Evolutionary conservation across 2,797 vertebrate genomes (phyloP).

Genomic region (Micromesistius poutassou): DNA sequence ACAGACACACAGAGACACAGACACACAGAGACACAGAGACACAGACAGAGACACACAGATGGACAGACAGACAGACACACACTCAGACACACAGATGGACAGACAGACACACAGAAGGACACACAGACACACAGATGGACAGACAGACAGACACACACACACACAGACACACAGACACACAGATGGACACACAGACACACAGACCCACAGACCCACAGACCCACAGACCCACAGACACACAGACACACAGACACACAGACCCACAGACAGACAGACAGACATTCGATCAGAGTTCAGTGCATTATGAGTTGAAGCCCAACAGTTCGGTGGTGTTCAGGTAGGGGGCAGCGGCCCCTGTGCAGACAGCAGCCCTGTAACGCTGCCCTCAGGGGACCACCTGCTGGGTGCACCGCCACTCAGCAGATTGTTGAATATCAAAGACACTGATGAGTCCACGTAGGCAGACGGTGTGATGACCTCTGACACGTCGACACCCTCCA

Average conservation of each 20-base stretch:
- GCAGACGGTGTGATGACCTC: no score
- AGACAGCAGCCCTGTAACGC: slow-evolving; percentile 45
- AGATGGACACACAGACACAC: background rate
- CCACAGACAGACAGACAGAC: background rate
- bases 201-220: background rate
- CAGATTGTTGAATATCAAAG: background rate
- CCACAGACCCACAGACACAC: no score
- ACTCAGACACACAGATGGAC: no score
- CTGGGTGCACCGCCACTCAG: background rate
- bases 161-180: slow-evolving; percentile 1
- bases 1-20: background rate
- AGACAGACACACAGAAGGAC: no score
- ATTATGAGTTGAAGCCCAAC: slow-evolving; percentile 71
- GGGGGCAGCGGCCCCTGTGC: slow-evolving; percentile 73
- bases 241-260: background rate
- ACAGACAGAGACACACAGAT: no score
- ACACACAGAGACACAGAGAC: no score
- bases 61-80: background rate
- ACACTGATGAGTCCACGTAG: no score
- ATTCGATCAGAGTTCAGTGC: slow-evolving; percentile 69
- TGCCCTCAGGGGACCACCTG: slow-evolving; percentile 14
- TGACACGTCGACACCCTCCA: no score
- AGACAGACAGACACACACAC: background rate
- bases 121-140: background rate
- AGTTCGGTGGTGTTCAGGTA: slow-evolving; percentile 81